Evolutionary conservation across 1,140 invertebrate genomes (phyloP).

Genomic region (Antheraea mylitta): DNA sequence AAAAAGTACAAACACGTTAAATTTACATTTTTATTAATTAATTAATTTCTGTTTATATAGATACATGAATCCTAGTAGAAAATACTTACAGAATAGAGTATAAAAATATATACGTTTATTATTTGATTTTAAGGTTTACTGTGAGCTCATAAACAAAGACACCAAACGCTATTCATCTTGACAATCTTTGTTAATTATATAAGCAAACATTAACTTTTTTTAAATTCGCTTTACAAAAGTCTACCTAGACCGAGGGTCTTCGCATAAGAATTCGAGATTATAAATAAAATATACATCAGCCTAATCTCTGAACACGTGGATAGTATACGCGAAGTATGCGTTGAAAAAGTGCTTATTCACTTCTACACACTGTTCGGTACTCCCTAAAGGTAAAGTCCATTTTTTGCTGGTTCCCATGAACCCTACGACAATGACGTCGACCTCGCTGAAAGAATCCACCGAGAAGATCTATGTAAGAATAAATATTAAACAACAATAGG

Average conservation of each 20-base stretch:
- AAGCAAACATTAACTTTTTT: constrained; percentile 25
- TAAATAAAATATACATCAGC: constrained; percentile 44
- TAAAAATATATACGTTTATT: neutral
- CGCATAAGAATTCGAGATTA: constrained; percentile 55
- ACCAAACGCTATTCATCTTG: neutral
- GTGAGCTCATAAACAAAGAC: neutral
- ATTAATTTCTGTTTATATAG: too few species aligned
- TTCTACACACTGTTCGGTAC: constrained; percentile 52
- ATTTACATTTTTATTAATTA: too few species aligned
- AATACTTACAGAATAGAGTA: too few species aligned
- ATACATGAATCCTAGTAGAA: too few species aligned
- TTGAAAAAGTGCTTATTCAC: constrained; percentile 73
- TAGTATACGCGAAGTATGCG: constrained; percentile 37
- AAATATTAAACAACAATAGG: constrained; percentile 75
- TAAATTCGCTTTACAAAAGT: neutral
- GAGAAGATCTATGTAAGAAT: constrained; percentile 73
- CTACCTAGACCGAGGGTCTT: constrained; percentile 19
- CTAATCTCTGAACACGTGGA: constrained; percentile 72
- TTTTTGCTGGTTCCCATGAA: constrained; percentile 77
- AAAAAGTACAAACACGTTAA: too few species aligned
- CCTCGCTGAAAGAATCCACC: constrained; percentile 66
- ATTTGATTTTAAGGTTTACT: neutral
- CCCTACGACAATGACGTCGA: constrained; percentile 68
- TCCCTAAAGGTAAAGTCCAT: constrained; percentile 62
- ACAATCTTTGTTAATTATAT: constrained; percentile 30